phyloP scores from a whole-genome alignment of 2,888 invertebrate genomes.

The Dione juno region DNA sequence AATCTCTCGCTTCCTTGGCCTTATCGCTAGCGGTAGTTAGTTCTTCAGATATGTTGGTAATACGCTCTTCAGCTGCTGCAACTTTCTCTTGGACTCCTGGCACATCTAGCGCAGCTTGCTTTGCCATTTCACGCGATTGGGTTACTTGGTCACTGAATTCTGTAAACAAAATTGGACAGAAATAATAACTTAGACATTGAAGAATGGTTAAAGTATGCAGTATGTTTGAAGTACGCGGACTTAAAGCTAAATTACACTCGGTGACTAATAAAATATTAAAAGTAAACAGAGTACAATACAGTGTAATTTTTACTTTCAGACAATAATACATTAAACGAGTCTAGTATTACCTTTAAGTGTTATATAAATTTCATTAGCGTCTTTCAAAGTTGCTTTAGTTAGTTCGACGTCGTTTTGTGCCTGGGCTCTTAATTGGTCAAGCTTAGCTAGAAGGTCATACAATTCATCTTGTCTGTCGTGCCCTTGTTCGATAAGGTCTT shows the following conservation, averaged over 20 bases:
- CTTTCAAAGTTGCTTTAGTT: conserved; percentile 86
- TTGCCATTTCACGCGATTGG: conserved; percentile 91
- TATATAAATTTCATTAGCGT: conserved; percentile 87
- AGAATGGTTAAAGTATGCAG: too few relatives aligned
- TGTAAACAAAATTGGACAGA: conserved; percentile 53
- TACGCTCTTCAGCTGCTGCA: conserved; percentile 85
- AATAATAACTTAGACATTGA: not conserved
- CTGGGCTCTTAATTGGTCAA: conserved; percentile 88
- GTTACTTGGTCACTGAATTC: conserved; percentile 96
- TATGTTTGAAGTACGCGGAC: too few relatives aligned
- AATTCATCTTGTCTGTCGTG: conserved; percentile 87
- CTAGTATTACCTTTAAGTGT: conserved; percentile 85
- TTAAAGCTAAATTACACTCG: too few relatives aligned
- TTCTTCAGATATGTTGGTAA: conserved; percentile 87
- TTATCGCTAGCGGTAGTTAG: conserved; percentile 90
- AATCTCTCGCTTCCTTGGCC: conserved; percentile 88
- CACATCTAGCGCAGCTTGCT: conserved; percentile 89
- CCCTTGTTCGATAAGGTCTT: conserved; percentile 86
- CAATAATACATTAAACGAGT: too few relatives aligned
- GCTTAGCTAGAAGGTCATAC: conserved; percentile 90
- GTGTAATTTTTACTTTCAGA: too few relatives aligned
- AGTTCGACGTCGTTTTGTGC: conserved; percentile 93
- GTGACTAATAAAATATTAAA: too few relatives aligned
- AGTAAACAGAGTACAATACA: too few relatives aligned
- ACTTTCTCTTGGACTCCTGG: conserved; percentile 88